phyloP scores from a whole-genome alignment of 2,113 vertebrate species.

The Petromus typicus region DNA sequence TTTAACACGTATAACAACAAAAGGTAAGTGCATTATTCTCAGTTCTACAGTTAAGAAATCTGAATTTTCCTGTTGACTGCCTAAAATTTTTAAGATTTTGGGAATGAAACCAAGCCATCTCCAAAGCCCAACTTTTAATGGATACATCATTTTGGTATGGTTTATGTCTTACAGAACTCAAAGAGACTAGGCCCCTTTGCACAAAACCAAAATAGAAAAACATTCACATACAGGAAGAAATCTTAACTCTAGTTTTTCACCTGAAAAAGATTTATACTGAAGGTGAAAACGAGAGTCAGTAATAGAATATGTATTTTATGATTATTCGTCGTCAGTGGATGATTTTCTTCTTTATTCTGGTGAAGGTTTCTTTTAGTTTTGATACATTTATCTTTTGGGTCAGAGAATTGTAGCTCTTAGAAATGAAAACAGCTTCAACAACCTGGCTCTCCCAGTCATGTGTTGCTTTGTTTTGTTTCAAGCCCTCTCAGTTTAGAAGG shows the following conservation, averaged over 20 bases:
- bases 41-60: not conserved
- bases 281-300: not conserved
- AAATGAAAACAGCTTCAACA: slow-evolving; percentile 43
- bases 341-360: not conserved
- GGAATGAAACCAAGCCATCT: not conserved
- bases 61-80: not conserved
- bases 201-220: not conserved
- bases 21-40: not conserved
- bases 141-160: not conserved
- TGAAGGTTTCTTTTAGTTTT: not conserved
- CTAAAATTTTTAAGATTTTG: not conserved
- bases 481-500: slow-evolving; percentile 16
- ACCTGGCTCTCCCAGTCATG: not conserved
- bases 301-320: slow-evolving; percentile 3
- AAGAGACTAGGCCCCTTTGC: not conserved
- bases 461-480: slow-evolving; percentile 36
- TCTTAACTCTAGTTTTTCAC: not conserved
- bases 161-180: not conserved
- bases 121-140: not conserved
- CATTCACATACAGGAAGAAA: not conserved
- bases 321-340: not conserved
- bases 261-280: not conserved
- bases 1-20: not conserved
- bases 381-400: slow-evolving; percentile 24
- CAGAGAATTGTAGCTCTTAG: slow-evolving; percentile 12